Evolutionary conservation across 2,888 invertebrate genomes (phyloP).

Genomic region (Dicyrtoma fusca): DNA sequence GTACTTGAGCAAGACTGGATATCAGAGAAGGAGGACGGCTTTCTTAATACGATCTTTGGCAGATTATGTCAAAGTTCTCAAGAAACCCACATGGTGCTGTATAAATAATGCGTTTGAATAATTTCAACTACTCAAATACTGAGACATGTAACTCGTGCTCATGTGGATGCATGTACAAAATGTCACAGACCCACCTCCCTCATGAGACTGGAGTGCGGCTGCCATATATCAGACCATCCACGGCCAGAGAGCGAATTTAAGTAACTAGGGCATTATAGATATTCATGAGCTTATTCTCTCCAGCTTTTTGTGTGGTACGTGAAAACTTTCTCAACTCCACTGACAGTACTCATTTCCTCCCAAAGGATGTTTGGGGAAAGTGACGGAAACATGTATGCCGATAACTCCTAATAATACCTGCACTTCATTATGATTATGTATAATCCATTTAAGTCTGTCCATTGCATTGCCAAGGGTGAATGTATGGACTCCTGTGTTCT

Average conservation of each 20-base stretch:
- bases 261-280: too few species aligned
- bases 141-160: neutral
- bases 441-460: too few species aligned
- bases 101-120: conserved; percentile 21
- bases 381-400: conserved; percentile 11
- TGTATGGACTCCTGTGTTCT: too few species aligned
- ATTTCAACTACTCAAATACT: neutral
- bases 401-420: too few species aligned
- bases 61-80: conserved; percentile 27
- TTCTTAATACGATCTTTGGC: conserved; percentile 25
- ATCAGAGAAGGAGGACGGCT: conserved; percentile 14
- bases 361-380: conserved; percentile 12
- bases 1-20: neutral
- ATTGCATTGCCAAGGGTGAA: too few species aligned
- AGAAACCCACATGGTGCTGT: conserved; percentile 24
- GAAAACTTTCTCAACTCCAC: conserved; percentile 8
- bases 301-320: neutral
- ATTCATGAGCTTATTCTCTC: too few species aligned
- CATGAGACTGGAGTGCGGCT: too few species aligned
- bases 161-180: neutral
- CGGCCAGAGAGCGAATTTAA: too few species aligned
- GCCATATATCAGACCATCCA: too few species aligned
- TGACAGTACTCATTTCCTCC: conserved; percentile 28
- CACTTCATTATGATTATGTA: too few species aligned
- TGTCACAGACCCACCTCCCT: neutral